Conservation (phyloP, 2,888 invertebrate genomes). For the Aphelenchoides bicaudatus region DNA sequence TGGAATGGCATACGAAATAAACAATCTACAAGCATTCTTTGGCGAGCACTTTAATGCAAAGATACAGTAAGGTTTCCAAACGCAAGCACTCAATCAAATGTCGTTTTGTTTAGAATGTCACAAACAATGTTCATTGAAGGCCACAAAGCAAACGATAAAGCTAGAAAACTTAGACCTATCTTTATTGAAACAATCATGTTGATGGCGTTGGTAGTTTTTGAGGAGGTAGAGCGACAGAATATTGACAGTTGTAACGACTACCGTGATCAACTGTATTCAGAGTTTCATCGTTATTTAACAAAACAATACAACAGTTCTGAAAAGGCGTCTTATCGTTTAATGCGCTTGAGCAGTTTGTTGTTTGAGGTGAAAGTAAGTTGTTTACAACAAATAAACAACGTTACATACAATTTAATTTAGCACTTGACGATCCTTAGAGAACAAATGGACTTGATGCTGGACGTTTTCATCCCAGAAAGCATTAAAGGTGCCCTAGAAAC, state of each 20-base stretch:
- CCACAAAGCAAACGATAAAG: neutral
- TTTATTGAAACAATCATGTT: neutral
- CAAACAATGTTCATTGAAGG: neutral
- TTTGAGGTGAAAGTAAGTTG: slow-evolving; percentile 3
- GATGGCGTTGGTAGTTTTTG: neutral
- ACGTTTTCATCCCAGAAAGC: slow-evolving; percentile 3
- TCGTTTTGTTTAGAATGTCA: neutral
- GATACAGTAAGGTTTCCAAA: neutral
- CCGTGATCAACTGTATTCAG: neutral
- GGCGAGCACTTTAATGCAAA: neutral
- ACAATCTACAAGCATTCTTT: neutral
- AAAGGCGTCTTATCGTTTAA: neutral
- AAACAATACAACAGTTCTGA: neutral
- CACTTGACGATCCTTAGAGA: neutral
- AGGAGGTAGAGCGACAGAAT: neutral
- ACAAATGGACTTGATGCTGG: neutral
- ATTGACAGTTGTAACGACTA: neutral
- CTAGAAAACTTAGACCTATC: neutral
- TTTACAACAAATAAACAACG: no score
- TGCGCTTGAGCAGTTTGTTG: neutral
- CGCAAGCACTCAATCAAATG: neutral
- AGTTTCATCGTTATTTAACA: neutral
- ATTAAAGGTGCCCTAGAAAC: neutral
- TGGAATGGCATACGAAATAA: neutral
- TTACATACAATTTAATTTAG: slow-evolving; percentile 3